Evolutionary conservation across 2,113 vertebrate genomes (phyloP).

Genomic region (Chionomys nivalis): DNA sequence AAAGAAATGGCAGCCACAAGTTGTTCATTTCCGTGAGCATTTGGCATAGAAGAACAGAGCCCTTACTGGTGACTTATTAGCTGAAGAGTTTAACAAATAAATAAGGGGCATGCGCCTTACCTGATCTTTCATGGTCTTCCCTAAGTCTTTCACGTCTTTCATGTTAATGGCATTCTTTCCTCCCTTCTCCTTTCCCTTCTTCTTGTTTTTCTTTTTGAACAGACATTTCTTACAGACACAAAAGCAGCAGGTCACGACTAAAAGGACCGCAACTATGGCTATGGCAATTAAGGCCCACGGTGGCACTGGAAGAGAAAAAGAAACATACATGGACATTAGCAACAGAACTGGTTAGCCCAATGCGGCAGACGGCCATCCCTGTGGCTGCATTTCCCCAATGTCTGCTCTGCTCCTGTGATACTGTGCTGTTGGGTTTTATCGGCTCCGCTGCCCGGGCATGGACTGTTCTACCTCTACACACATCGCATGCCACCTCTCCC

Average conservation of each 20-base stretch:
- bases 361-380: not conserved
- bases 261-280: conserved; percentile 96
- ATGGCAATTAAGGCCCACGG: conserved; percentile 99
- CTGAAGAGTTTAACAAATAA: conserved; percentile 2
- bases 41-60: not conserved
- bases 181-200: conserved; percentile 99
- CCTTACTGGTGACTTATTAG: not conserved
- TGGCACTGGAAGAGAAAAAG: conserved; percentile 92
- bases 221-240: conserved; percentile 99
- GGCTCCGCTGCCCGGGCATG: rapidly evolving
- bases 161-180: conserved; percentile 99
- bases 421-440: not conserved
- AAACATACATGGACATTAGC: conserved; percentile 57
- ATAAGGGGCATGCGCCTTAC: conserved; percentile 86
- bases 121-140: conserved; percentile 95
- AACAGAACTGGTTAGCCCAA: not conserved
- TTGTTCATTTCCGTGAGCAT: not conserved
- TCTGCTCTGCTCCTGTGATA: not conserved
- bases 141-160: conserved; percentile 97
- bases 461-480: not conserved
- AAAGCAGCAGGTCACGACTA: conserved; percentile 99
- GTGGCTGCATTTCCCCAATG: not conserved
- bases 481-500: not conserved
- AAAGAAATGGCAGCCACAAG: not conserved
- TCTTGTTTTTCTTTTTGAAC: conserved; percentile 99